A percentile compares a stretch with the other conserved stretches of the same genome.
Evolutionary conservation across 2,888 invertebrate genomes (phyloP).

Genomic region (Diploptera punctata): DNA sequence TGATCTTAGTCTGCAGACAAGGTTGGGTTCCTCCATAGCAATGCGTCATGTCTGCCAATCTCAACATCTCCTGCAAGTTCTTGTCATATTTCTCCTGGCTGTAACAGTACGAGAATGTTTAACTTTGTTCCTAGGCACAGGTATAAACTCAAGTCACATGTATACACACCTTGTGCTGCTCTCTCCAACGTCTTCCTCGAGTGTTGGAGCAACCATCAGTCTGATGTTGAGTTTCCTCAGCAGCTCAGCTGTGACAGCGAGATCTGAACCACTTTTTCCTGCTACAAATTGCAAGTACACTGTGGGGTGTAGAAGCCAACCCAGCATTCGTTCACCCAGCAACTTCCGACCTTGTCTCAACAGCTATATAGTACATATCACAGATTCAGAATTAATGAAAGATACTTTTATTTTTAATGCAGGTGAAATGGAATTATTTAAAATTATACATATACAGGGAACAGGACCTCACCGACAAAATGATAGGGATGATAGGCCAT

Average conservation of each 20-base stretch:
- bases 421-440: too few species aligned
- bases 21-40: slow-evolving; percentile 46
- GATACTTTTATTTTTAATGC: too few species aligned
- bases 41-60: slow-evolving; percentile 46
- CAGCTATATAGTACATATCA: background rate
- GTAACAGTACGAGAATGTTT: slow-evolving; percentile 22
- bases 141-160: too few species aligned
- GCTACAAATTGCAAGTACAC: slow-evolving; percentile 58
- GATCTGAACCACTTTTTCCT: slow-evolving; percentile 50
- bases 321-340: slow-evolving; percentile 49
- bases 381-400: too few species aligned
- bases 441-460: too few species aligned
- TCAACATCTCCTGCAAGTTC: slow-evolving; percentile 47
- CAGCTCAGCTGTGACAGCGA: slow-evolving; percentile 47
- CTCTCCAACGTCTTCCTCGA: slow-evolving; percentile 53
- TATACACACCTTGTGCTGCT: slow-evolving; percentile 30
- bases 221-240: slow-evolving; percentile 50
- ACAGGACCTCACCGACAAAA: too few species aligned
- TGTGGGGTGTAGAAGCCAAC: slow-evolving; percentile 51
- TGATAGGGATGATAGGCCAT: too few species aligned
- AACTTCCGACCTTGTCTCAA: slow-evolving; percentile 16
- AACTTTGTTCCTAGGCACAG: too few species aligned
- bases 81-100: slow-evolving; percentile 47
- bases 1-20: slow-evolving; percentile 51
- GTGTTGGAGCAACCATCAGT: slow-evolving; percentile 53